Percentiles rank a stretch among this genome's conserved stretches.
phyloP scores from a whole-genome alignment of 92 coral and sea anemone genomes.

The Metridium senile region DNA sequence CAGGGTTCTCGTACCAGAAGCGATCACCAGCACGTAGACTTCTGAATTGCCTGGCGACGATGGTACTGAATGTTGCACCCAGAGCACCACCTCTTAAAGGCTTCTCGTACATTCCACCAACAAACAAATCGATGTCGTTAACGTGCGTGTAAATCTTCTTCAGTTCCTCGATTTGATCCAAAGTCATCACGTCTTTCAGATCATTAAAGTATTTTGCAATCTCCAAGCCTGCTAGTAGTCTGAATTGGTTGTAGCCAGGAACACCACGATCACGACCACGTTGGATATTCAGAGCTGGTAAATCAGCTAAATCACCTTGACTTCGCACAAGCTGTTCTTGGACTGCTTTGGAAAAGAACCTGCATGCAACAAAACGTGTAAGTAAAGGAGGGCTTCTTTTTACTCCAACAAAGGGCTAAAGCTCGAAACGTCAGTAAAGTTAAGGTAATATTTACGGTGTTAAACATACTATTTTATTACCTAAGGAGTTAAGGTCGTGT shows the following conservation, averaged over 20 bases:
- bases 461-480: too few species aligned
- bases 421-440: not conserved
- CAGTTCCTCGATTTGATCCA: not conserved
- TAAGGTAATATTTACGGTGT: too few species aligned
- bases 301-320: constrained; percentile 41
- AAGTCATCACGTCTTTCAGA: not conserved
- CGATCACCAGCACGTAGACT: constrained; percentile 48
- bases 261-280: constrained; percentile 66
- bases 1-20: constrained; percentile 36
- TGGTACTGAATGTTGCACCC: constrained; percentile 32
- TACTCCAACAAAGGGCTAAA: too few species aligned
- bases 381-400: not conserved
- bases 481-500: too few species aligned
- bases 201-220: constrained; percentile 9
- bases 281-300: constrained; percentile 62
- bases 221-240: constrained; percentile 24
- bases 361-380: not conserved
- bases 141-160: constrained; percentile 10
- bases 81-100: constrained; percentile 22
- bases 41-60: constrained; percentile 40
- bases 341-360: constrained; percentile 47
- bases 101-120: constrained; percentile 40
- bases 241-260: constrained; percentile 49
- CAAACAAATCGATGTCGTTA: constrained; percentile 41
- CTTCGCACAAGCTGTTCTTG: constrained; percentile 46